These are phyloP conservation scores for Callinectes sapidus DNA, from an alignment of 2,888 invertebrate species.

Conservation along the genomic window DNA sequence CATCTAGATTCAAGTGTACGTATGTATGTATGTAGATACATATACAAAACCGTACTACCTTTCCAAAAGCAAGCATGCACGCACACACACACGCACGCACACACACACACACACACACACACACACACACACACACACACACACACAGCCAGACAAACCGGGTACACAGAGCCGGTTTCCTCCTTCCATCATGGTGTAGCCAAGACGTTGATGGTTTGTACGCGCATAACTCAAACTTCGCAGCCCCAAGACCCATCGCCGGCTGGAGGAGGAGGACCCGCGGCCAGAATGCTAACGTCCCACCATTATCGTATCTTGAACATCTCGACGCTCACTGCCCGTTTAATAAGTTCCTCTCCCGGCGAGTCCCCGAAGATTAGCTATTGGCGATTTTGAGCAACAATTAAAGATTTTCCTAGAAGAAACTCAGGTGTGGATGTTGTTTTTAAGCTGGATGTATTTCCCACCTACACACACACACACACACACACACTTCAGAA, in stretches of 20 bases:
- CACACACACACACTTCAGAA: neutral
- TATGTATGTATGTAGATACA: neutral
- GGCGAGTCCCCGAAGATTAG: neutral
- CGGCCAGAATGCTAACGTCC: constrained; percentile 40
- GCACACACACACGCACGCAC: constrained; percentile 30
- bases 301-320: constrained; percentile 36
- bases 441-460: neutral
- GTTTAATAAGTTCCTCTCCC: neutral
- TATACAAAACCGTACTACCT: neutral
- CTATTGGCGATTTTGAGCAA: neutral
- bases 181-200: constrained; percentile 44
- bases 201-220: constrained; percentile 49
- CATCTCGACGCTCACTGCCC: constrained; percentile 18
- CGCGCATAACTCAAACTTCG: constrained; percentile 45
- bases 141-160: neutral
- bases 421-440: neutral
- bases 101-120: constrained; percentile 34
- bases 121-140: constrained; percentile 11
- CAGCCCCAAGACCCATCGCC: constrained; percentile 27
- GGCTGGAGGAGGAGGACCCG: constrained; percentile 37
- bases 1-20: neutral
- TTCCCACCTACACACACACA: neutral
- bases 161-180: constrained; percentile 42
- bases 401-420: neutral
- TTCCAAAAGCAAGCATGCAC: neutral